Percentiles rank a stretch among this genome's conserved stretches.
Evolutionary conservation across 2,797 vertebrate genomes (phyloP).

Genomic region (Poeciliopsis gracilis): DNA sequence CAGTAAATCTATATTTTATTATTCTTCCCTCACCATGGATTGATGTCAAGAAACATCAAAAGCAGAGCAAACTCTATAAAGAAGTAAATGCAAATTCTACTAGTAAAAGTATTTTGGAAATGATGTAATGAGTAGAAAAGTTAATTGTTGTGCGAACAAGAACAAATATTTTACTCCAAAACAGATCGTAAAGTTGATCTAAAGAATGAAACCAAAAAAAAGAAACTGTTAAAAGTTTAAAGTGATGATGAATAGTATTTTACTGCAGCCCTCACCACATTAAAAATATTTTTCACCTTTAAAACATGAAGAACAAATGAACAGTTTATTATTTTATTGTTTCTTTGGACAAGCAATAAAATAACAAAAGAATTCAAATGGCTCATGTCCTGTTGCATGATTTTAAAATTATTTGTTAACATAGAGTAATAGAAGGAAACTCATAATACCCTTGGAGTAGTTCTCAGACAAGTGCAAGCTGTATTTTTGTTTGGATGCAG

Average conservation of each 20-base stretch:
- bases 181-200: not conserved
- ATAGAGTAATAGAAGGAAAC: constrained; percentile 20
- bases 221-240: not conserved
- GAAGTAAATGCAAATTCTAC: not conserved
- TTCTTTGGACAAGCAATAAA: not conserved
- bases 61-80: not conserved
- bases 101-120: not conserved
- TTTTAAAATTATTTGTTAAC: not conserved
- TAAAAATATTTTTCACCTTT: not conserved
- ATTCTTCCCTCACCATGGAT: not conserved
- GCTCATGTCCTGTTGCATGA: not conserved
- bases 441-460: constrained; percentile 12
- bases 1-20: not conserved
- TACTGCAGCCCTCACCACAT: not conserved
- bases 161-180: not conserved
- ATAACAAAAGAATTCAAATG: not conserved
- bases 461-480: constrained; percentile 34
- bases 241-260: not conserved
- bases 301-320: not conserved
- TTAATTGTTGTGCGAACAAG: not conserved
- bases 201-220: not conserved
- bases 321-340: not conserved
- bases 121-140: not conserved
- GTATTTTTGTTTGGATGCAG: constrained; percentile 30
- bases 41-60: not conserved